Base-by-base conservation (phyloP, 2,888 invertebrate genomes). In the Troides aeacus region DNA sequence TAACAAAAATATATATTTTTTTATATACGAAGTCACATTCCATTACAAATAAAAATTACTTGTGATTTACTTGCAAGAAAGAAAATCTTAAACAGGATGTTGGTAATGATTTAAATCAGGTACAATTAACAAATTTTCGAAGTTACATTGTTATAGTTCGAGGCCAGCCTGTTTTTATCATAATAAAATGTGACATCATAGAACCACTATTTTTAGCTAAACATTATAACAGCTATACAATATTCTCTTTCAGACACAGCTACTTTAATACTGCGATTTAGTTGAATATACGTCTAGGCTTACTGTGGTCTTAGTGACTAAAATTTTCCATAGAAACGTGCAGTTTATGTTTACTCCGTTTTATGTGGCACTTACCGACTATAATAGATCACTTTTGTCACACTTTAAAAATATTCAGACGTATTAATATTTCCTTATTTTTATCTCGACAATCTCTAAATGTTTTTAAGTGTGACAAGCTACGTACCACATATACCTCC, bases 1-100 rank as follows among this genome's bases (percentile, higher is more conserved):
- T 88, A 88, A 89, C 85, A 90, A 89, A 89, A 89, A 89, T 89
- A 89, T 87, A 89, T 80, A 79, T 76, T 79, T 69, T 5, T 73
- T 71, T 64, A 73, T 24, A 67, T 71, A 72, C 74, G 72, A 71
- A 65, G 70, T 72, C 74, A 70, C 66, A 73, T 74, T 71, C 39
- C 71, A 66, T 65, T 64, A 68, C 57, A 39, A n/a, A 30, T 56
- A 57, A 58, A 36, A 64, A 30, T 58, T 53, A 39, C 39, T 8
- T 0, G 39, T 10, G 39, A 10, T 39, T 39, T 10, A 39, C 39
- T 39, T 39, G 1, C 10, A 10, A 39, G 7, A 6, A 39, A 39
- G 10, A 7, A 5, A 7, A 39, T 39, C 39, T 39, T 6, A 39
- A 39, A 39, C 39, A 39, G 39, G 1, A 10, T 39, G 1, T 10